phyloP scores from a whole-genome alignment of 1,140 invertebrate species.

The Diplogasteroides magnus region DNA sequence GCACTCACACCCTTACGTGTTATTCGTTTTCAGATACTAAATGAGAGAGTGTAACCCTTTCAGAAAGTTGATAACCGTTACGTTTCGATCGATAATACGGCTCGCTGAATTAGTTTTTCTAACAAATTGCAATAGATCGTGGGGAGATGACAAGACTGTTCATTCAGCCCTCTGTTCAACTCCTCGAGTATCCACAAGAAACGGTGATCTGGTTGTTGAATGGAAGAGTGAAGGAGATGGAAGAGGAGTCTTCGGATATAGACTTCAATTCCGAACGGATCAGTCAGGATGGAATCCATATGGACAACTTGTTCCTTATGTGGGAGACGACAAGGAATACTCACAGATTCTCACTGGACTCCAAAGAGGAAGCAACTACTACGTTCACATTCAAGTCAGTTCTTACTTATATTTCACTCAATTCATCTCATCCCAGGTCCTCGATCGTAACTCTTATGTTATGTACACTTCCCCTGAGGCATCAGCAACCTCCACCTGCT shows the following conservation, averaged over 20 bases:
- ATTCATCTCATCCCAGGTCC: too few species aligned
- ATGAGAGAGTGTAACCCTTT: too few species aligned
- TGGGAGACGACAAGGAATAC: conserved; percentile 52
- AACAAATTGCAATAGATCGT: too few species aligned
- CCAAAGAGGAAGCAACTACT: conserved; percentile 40
- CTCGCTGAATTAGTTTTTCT: too few species aligned
- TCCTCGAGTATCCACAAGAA: conserved; percentile 36
- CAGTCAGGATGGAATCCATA: conserved; percentile 53
- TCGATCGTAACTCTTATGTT: conserved; percentile 54
- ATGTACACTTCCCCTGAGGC: conserved; percentile 46
- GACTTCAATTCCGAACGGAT: conserved; percentile 45
- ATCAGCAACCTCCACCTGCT: conserved; percentile 41
- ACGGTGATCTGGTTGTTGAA: conserved; percentile 42
- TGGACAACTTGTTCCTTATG: conserved; percentile 55
- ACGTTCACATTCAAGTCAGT: conserved; percentile 43
- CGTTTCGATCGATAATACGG: too few species aligned
- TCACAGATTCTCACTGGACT: conserved; percentile 46
- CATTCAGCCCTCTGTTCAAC: conserved; percentile 49
- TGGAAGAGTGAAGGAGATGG: conserved; percentile 50
- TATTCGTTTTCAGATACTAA: too few species aligned
- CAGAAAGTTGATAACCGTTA: too few species aligned
- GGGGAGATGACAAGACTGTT: too few species aligned
- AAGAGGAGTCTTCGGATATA: conserved; percentile 52
- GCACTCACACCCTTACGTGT: too few species aligned
- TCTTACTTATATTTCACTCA: not conserved